Base-by-base conservation (phyloP, 2,113 vertebrate genomes). In the Plecotus auritus region DNA sequence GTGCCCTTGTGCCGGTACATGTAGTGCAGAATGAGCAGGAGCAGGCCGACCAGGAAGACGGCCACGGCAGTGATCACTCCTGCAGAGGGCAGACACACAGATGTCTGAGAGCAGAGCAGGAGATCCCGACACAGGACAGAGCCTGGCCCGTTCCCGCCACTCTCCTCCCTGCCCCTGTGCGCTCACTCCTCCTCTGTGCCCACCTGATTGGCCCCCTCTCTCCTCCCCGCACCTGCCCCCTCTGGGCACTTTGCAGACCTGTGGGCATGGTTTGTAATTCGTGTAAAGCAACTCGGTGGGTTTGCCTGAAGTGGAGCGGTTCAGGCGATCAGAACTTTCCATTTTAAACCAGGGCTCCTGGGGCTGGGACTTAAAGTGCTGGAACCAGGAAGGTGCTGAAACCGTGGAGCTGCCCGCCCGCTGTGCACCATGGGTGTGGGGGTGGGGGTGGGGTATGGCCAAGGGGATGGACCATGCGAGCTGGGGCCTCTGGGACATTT, bases 1-100 rank as follows among this genome's bases (percentile, higher is more conserved):
- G 98, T 98, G 85, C 99, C 99, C 94, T 99, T 99, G 86, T 99
- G 98, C 82, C 98, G 96, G 97, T 97, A 98, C 96, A 98, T 45
- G 96, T 98, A 99, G 4, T 97, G 88, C 0, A 99, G 93, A 95
- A 98, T 96, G 90, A 99, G 94, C 40, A 98, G 78, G 47, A 99
- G 96, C 59, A 61, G 61, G 97, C 98, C 98, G 20, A 99, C 73
- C 30, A 99, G 96, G 80, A 99, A 97, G 66, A 99, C 96, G 0
- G 98, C 94, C 85, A 99, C 98, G 0, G 98, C 97, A 0, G 97
- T 28, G 30, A 98, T 98, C 80, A 99, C 98, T 40, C 98, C 99
- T 99, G 77, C 2, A 61, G 90, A 56, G 61, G 14, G 66, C 54
- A n/a, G 42, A 13, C 22, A n/a, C 10, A 18, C 2, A 11, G 32